Conservation (phyloP, 2,113 vertebrate genomes). For the Hippocampus abdominalis region DNA sequence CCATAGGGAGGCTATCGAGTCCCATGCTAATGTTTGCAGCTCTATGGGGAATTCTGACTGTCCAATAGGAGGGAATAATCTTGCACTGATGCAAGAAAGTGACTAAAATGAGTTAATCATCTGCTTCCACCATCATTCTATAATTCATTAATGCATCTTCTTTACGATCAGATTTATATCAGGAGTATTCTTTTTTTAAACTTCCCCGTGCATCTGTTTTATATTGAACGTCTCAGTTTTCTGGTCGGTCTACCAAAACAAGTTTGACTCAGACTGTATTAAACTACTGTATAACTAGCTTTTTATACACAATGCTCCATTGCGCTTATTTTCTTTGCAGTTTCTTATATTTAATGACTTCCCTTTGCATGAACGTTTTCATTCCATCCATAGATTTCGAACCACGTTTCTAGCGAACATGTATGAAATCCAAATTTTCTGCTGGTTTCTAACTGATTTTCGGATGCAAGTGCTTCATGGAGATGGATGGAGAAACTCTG, state of each 20-base stretch:
- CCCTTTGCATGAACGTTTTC: slow-evolving; percentile 25
- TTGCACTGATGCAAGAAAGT: slow-evolving; percentile 18
- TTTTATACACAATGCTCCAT: slow-evolving; percentile 39
- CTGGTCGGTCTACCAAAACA: slow-evolving; percentile 41
- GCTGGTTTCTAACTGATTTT: not conserved
- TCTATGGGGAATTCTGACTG: not conserved
- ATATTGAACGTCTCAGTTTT: slow-evolving; percentile 32
- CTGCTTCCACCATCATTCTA: not conserved
- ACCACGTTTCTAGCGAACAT: not conserved
- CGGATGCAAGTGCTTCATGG: slow-evolving; percentile 38
- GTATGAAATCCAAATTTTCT: slow-evolving; percentile 22
- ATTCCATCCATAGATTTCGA: slow-evolving; percentile 14
- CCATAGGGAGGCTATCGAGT: too few species aligned
- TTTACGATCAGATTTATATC: slow-evolving; percentile 34
- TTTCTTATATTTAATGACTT: not conserved
- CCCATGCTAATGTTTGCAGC: not conserved
- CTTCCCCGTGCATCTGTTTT: slow-evolving; percentile 20
- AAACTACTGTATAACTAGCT: slow-evolving; percentile 64
- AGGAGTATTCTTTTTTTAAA: slow-evolving; percentile 41
- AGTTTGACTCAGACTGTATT: slow-evolving; percentile 60
- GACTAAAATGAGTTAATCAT: not conserved
- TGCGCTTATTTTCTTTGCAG: slow-evolving; percentile 32
- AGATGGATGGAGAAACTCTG: slow-evolving; percentile 35
- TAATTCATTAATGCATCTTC: slow-evolving; percentile 23
- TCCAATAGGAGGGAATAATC: not conserved